Evolutionary conservation across 2,113 vertebrate genomes (phyloP).

Genomic region (Ramphastos sulfuratus): DNA sequence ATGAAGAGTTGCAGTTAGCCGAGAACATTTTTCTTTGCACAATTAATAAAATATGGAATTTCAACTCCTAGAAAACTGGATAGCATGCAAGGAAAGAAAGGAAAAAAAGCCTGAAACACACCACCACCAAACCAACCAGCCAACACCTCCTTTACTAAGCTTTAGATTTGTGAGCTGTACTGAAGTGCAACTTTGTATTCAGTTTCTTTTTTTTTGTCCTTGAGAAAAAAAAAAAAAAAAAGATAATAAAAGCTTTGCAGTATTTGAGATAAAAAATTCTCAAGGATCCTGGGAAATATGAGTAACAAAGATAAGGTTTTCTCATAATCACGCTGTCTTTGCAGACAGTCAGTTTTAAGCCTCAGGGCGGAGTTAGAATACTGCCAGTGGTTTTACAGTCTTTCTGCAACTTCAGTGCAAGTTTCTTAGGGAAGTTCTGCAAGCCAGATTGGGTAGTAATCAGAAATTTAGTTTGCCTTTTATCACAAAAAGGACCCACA

Average conservation of each 20-base stretch:
- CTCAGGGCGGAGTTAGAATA: neutral
- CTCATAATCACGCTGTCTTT: neutral
- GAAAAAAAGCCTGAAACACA: neutral
- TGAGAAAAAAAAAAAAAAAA: neutral
- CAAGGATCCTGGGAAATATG: neutral
- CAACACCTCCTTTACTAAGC: neutral
- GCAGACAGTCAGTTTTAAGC: neutral
- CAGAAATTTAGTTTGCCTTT: neutral
- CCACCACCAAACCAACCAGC: neutral
- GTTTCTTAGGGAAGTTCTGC: neutral
- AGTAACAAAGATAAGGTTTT: neutral
- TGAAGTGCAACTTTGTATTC: neutral
- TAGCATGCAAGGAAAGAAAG: neutral
- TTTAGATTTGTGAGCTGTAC: neutral
- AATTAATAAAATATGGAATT: neutral
- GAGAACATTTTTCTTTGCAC: neutral
- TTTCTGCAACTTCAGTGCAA: neutral
- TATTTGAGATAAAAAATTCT: neutral
- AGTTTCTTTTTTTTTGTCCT: neutral
- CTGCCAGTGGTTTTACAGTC: neutral
- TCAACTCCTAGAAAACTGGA: neutral
- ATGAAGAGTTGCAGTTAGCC: neutral
- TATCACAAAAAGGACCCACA: neutral
- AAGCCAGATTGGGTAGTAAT: neutral
- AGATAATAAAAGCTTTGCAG: neutral